These are phyloP conservation scores for Ephialtes manifestator DNA, from an alignment of 2,888 invertebrate species.

Conservation along the genomic window DNA sequence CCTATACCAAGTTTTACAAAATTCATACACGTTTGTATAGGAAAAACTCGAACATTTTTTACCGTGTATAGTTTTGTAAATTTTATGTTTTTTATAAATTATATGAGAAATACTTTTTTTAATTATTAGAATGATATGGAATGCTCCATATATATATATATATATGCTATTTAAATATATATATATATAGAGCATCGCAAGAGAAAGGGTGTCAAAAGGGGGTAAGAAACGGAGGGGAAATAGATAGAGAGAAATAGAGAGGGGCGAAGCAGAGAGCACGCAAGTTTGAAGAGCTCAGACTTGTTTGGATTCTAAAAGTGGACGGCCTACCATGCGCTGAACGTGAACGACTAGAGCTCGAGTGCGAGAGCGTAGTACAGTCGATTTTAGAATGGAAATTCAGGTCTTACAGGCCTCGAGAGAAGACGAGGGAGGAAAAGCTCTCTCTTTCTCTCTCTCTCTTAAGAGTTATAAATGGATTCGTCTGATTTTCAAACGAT, in stretches of 20 bases:
- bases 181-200: constrained; percentile 19
- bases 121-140: too few relatives aligned
- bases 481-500: constrained; percentile 58
- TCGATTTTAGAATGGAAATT: constrained; percentile 69
- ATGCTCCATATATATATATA: constrained; percentile 4
- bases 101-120: too few relatives aligned
- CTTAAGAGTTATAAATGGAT: constrained; percentile 66
- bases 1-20: too few relatives aligned
- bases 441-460: neutral
- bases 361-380: constrained; percentile 34
- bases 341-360: constrained; percentile 31
- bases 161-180: too few relatives aligned
- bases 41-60: too few relatives aligned
- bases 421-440: constrained; percentile 53
- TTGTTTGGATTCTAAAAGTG: constrained; percentile 73
- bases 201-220: constrained; percentile 36
- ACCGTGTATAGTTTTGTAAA: too few relatives aligned
- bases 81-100: too few relatives aligned
- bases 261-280: constrained; percentile 30
- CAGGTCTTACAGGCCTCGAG: constrained; percentile 51
- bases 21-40: too few relatives aligned
- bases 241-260: constrained; percentile 30
- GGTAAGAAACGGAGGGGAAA: constrained; percentile 36
- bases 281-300: constrained; percentile 56
- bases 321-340: constrained; percentile 47